Evolutionary conservation across 2,888 invertebrate species (phyloP).

Genomic region (Eupsilia transversa): DNA sequence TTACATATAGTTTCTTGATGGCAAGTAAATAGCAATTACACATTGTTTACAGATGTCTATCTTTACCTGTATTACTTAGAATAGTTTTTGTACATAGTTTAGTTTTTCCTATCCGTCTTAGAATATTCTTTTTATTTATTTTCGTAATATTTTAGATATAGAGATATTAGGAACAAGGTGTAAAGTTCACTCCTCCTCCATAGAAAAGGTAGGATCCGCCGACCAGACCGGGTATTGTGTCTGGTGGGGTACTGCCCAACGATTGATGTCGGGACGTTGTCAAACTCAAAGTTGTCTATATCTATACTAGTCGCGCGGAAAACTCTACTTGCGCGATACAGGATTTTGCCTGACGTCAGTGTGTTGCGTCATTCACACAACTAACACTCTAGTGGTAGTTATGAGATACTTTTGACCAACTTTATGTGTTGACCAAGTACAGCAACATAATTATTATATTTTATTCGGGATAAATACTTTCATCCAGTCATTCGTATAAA

Average conservation of each 20-base stretch:
- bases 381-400: not conserved
- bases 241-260: not conserved
- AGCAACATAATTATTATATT: not conserved
- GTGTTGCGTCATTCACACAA: not conserved
- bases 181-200: too few relatives aligned
- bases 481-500: not conserved
- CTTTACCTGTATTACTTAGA: too few relatives aligned
- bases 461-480: not conserved
- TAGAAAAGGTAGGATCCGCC: not conserved
- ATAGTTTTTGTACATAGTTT: too few relatives aligned
- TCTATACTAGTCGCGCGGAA: not conserved
- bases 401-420: not conserved
- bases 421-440: not conserved
- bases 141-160: too few relatives aligned
- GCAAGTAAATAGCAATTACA: too few relatives aligned
- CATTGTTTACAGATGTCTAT: too few relatives aligned
- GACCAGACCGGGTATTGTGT: not conserved
- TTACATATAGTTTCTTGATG: too few relatives aligned
- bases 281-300: too few relatives aligned
- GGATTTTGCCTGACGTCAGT: not conserved
- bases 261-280: not conserved
- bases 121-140: too few relatives aligned
- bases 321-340: not conserved
- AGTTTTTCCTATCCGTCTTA: too few relatives aligned
- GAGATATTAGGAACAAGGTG: too few relatives aligned